phyloP scores from a whole-genome alignment of 1,140 invertebrate genomes.

The Drosophila pandora region DNA sequence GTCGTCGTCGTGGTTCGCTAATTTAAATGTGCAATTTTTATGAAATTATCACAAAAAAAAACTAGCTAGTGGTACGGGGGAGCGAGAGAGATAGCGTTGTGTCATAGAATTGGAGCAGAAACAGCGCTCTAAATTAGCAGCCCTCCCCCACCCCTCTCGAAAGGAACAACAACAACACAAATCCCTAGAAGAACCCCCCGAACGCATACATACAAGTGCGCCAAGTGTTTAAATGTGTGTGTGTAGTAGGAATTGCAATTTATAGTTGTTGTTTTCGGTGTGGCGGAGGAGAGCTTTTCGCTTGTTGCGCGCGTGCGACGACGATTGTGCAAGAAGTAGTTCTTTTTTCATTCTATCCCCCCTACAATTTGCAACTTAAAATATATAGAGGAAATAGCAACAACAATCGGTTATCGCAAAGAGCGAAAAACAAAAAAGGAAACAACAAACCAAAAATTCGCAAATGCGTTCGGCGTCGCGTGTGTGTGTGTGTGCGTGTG shows the following conservation, averaged over 20 bases:
- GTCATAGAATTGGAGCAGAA: conserved; percentile 76
- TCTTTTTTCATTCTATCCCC: conserved; percentile 6
- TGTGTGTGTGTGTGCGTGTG: conserved; percentile 34
- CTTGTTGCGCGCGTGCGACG: conserved; percentile 74
- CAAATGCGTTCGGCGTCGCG: conserved; percentile 61
- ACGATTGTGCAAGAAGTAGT: conserved; percentile 66
- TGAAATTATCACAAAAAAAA: conserved; percentile 56
- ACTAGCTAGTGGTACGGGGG: conserved; percentile 11
- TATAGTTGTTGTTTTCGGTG: conserved; percentile 58
- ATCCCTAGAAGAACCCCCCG: conserved; percentile 23
- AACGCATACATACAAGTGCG: conserved; percentile 20
- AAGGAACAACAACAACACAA: conserved; percentile 49
- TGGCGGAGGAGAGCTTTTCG: conserved; percentile 65
- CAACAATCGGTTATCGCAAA: background rate
- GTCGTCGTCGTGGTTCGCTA: conserved; percentile 4
- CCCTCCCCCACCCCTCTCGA: conserved; percentile 17
- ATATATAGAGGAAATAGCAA: conserved; percentile 38
- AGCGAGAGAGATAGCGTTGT: conserved; percentile 41
- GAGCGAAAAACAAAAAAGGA: conserved; percentile 28
- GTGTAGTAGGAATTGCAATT: conserved; percentile 76
- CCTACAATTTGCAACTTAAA: conserved; percentile 11
- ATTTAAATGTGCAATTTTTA: conserved; percentile 54
- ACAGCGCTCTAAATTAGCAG: conserved; percentile 52
- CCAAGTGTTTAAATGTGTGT: conserved; percentile 21
- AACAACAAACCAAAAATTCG: conserved; percentile 50